These are phyloP conservation scores for Ginglymostoma cirratum DNA, from an alignment of 2,113 vertebrate species.

Conservation along the genomic window DNA sequence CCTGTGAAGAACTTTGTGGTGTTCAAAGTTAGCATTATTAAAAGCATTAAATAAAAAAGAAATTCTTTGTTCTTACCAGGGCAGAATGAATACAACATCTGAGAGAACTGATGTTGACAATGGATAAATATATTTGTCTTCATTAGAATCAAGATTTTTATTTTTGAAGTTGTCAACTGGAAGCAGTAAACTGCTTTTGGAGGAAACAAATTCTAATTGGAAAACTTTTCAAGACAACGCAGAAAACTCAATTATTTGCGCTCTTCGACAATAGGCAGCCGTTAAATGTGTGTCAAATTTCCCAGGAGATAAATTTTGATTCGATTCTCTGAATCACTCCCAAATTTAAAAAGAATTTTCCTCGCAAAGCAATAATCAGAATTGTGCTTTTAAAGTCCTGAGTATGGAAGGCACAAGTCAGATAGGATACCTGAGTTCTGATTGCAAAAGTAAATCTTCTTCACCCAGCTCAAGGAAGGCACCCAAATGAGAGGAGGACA, in stretches of 20 bases:
- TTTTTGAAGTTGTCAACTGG: background rate
- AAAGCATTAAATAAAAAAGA: background rate
- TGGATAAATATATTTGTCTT: background rate
- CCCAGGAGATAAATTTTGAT: slow-evolving; percentile 20
- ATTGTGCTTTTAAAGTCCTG: background rate
- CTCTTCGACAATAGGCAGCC: background rate
- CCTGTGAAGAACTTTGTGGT: background rate
- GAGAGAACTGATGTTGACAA: background rate
- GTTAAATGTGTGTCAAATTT: background rate
- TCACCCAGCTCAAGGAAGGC: too few species aligned
- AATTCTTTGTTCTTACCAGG: background rate
- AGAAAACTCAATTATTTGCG: background rate
- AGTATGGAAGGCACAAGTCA: background rate
- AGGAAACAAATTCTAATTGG: background rate
- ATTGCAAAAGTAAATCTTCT: too few species aligned
- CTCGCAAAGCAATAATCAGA: background rate
- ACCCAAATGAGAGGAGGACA: too few species aligned
- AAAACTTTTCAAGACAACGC: background rate
- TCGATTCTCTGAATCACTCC: background rate
- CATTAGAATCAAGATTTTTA: background rate
- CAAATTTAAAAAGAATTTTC: background rate
- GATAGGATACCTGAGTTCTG: too few species aligned
- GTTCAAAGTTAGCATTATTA: too few species aligned
- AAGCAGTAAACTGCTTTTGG: background rate
- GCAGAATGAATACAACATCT: background rate